Conservation (phyloP, 2,888 invertebrate species). For the Lithophane socia region DNA sequence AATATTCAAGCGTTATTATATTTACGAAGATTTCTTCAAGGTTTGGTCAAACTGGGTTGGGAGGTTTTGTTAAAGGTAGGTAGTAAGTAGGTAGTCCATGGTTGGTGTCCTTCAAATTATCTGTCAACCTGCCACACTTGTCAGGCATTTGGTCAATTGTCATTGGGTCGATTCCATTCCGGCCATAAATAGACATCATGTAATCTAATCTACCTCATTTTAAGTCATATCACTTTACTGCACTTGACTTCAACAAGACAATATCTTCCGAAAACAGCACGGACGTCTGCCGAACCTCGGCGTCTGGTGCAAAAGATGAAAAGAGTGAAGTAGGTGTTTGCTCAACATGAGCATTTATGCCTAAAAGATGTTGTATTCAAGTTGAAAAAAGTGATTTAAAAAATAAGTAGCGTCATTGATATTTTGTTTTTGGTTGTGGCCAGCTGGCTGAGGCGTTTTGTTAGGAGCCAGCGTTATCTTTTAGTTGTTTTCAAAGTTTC, state of each 20-base stretch:
- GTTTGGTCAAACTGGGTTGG: too few relatives aligned
- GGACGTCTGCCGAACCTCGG: not conserved
- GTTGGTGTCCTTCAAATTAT: too few relatives aligned
- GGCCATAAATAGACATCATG: too few relatives aligned
- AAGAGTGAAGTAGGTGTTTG: too few relatives aligned
- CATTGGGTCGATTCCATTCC: too few relatives aligned
- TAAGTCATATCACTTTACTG: not conserved
- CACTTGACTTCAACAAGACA: not conserved
- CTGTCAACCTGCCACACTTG: too few relatives aligned
- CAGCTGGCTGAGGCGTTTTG: constrained; percentile 78
- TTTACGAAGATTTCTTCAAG: too few relatives aligned
- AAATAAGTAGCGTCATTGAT: constrained; percentile 21
- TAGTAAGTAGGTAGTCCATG: too few relatives aligned
- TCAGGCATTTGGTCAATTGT: too few relatives aligned
- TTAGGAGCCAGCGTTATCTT: constrained; percentile 75
- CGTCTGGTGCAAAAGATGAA: not conserved
- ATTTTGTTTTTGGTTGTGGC: constrained; percentile 75
- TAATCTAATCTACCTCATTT: not conserved
- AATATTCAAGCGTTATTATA: too few relatives aligned
- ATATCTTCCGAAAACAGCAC: not conserved
- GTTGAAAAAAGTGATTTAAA: not conserved
- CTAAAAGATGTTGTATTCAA: constrained; percentile 13
- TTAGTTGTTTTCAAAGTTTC: constrained; percentile 83
- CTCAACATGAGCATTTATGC: not conserved
- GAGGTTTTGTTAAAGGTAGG: too few relatives aligned